Evolutionary conservation across 2,797 vertebrate species (phyloP).

Genomic region (Malacoctenus gilli): DNA sequence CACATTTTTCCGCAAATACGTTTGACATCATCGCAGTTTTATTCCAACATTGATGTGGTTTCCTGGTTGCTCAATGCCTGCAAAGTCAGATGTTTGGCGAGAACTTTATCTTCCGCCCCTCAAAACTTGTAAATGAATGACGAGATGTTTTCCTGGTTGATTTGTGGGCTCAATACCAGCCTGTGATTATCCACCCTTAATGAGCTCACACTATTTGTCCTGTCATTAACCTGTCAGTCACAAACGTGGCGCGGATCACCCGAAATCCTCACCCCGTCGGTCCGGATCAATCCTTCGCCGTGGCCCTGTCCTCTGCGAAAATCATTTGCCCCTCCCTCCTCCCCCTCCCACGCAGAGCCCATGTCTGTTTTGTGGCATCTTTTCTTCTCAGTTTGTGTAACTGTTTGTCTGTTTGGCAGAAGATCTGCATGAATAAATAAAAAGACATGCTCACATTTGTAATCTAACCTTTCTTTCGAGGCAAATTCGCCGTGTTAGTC

Average conservation of each 20-base stretch:
- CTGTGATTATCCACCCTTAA: slow-evolving; percentile 15
- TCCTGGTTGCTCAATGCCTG: too few relatives aligned
- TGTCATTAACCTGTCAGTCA: slow-evolving; percentile 37
- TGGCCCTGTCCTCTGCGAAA: background rate
- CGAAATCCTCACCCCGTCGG: slow-evolving; percentile 18
- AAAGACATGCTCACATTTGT: background rate
- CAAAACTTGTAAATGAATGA: slow-evolving; percentile 9
- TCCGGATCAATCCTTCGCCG: slow-evolving; percentile 12
- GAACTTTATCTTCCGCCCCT: too few relatives aligned
- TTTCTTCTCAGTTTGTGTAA: background rate
- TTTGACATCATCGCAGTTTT: too few relatives aligned
- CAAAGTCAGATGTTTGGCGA: too few relatives aligned
- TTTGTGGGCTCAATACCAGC: slow-evolving; percentile 33
- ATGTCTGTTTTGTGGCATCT: background rate
- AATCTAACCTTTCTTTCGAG: background rate
- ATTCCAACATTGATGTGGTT: too few relatives aligned
- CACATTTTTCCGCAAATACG: too few relatives aligned
- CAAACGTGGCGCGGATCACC: slow-evolving; percentile 17
- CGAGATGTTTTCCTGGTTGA: slow-evolving; percentile 16
- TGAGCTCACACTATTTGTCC: slow-evolving; percentile 14
- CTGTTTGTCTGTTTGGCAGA: background rate
- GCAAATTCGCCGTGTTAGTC: background rate
- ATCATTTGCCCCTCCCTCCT: slow-evolving; percentile 5
- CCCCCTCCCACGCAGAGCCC: background rate
- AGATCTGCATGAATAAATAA: background rate